phyloP scores from a whole-genome alignment of 2,113 vertebrate species.

The Ardeotis arabs region DNA sequence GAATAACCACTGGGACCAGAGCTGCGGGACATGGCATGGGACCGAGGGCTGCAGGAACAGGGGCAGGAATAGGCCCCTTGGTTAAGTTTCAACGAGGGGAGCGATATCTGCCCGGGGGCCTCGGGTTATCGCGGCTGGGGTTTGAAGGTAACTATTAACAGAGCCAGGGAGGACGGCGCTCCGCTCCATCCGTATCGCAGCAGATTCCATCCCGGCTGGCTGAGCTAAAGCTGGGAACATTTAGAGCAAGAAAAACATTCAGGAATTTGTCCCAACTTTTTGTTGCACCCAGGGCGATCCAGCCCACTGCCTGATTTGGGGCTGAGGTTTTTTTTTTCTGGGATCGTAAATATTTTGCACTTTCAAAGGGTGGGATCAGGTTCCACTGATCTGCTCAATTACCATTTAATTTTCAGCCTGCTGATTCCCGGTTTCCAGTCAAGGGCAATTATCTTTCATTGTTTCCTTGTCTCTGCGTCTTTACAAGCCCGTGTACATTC shows the following conservation, averaged over 20 bases:
- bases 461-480: neutral
- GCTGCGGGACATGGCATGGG: neutral
- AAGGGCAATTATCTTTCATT: neutral
- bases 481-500: neutral
- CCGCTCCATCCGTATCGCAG: neutral
- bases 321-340: neutral
- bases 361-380: neutral
- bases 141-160: neutral
- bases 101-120: neutral
- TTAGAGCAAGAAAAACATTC: neutral
- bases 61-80: neutral
- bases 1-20: neutral
- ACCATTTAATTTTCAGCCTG: neutral
- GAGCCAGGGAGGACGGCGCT: neutral
- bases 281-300: fast-evolving
- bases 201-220: neutral
- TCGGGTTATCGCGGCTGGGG: neutral
- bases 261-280: neutral
- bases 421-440: neutral
- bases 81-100: neutral
- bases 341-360: neutral
- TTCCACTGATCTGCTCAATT: neutral
- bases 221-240: neutral
- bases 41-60: neutral
- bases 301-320: neutral